Evolutionary conservation across 2,888 invertebrate genomes (phyloP), one percentile per base, ranked within the genome.

Genomic region (Yponomeuta cagnagella): DNA sequence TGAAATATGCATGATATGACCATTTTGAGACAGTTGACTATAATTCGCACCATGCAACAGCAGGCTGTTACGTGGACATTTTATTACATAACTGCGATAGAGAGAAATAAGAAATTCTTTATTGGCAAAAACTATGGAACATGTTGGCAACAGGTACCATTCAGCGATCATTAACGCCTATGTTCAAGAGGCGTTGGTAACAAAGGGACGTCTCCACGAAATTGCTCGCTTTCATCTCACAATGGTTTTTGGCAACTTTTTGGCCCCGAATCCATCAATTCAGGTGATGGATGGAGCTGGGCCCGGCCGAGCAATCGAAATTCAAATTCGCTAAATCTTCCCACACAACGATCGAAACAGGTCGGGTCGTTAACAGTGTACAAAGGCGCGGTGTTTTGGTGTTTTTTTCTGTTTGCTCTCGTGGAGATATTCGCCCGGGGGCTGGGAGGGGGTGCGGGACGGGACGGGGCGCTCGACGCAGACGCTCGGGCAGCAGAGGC

Each of bases 241-340:
- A 77, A 79, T 79, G 52, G 86, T 83, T 87, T 85, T 83, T 82
- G 81, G 81, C 74, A 48, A 88, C 87, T 84, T 91, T 91, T 91
- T 91, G 88, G 90, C 77, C 86, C 89, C 84, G 77, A 90, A 90
- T 91, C 88, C 91, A 92, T 92, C 91, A 92, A 91, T 92, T 90
- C 89, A 82, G 77, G 80, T 90, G 91, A 92, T 90, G 91, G 90
- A 91, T 91, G 91, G 85, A 84, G 84, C 88, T 80, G 67, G 72
- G 76, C 80, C 82, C 79, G 82, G 86, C 87, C 82, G 80, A 82
- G 86, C 88, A 86, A 90, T 90, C 90, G 88, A 89, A 89, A 90
- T 90, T 91, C 89, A 91, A 92, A 92, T 92, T 91, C 89, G 91
- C 91, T 89, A 91, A 91, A 90, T 89, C 90, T 91, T 91, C 91